Base-by-base conservation (phyloP, 2,888 invertebrate genomes). In the Tetramorium bicarinatum region DNA sequence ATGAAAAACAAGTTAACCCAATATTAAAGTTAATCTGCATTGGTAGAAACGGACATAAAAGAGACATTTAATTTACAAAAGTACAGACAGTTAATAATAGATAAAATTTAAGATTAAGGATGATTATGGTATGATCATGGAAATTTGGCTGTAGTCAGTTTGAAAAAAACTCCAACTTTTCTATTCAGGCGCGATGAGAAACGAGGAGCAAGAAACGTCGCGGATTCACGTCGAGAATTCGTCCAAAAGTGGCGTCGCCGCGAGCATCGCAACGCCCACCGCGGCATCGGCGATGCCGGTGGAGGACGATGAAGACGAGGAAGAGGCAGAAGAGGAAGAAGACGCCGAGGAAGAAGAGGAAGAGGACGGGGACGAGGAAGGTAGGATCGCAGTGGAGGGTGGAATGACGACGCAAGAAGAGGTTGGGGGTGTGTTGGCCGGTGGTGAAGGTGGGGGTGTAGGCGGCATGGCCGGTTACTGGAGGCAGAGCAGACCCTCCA, bases 401-500 rank as follows among this genome's bases (percentile, higher is more conserved):
- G 86, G 71, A 81, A 87, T 85, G 84, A 88, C 84, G 85, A 82
- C 85, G 89, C 84, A 82, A 86, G 88, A 86, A 89, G 89, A 86
- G 87, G 94, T 91, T 91, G 94, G 92, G 80, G 93, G 91, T 90
- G 93, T 91, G 82, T 86, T 91, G 87, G 90, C 88, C 83, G 87
- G 86, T 49, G 76, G 77, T 82, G 85, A 87, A 29, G 88, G 92
- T 92, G 93, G 93, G 91, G 90, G 91, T 89, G 92, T 89, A 85
- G 90, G 91, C 90, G 93, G 94, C 93, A 96, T 96, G 94, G 96
- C 96, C 92, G 95, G 93, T 93, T 95, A 94, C 94, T 95, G 94
- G 94, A 95, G 95, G 95, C 95, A 94, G 93, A 95, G 94, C 92
- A 95, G 94, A 95, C 95, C 94, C 95, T 95, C 95, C 93, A 95